Percentiles rank a stretch among this genome's conserved stretches.
phyloP scores from a whole-genome alignment of 2,797 vertebrate species.

The Cottoperca gobio region DNA sequence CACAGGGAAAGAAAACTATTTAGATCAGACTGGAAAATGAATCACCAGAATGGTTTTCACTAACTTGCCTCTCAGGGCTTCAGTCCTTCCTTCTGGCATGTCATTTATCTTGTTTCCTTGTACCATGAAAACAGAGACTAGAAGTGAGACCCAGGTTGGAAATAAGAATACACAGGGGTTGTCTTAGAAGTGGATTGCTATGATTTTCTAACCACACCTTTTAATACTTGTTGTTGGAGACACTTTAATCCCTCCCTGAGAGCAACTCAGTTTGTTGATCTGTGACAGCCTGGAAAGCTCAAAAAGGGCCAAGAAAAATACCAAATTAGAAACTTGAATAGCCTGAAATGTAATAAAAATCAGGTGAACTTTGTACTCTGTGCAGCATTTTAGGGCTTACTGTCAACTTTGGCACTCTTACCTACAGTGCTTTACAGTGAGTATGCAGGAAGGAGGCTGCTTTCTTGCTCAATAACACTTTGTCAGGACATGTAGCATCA shows the following conservation, averaged over 20 bases:
- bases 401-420: not conserved
- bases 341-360: slow-evolving; percentile 35
- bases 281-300: not conserved
- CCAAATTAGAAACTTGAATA: not conserved
- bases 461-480: slow-evolving; percentile 27
- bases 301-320: not conserved
- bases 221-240: slow-evolving; percentile 15
- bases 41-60: too few relatives aligned
- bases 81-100: too few relatives aligned
- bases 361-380: not conserved
- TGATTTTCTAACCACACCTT: slow-evolving; percentile 44
- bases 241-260: slow-evolving; percentile 16
- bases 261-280: not conserved
- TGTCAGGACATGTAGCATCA: slow-evolving; percentile 27
- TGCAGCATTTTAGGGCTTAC: not conserved
- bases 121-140: slow-evolving; percentile 21
- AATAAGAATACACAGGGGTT: not conserved
- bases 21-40: too few relatives aligned
- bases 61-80: too few relatives aligned
- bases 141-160: not conserved
- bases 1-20: too few relatives aligned
- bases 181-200: not conserved
- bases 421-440: slow-evolving; percentile 1
- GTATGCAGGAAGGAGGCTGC: slow-evolving; percentile 24
- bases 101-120: slow-evolving; percentile 1